Conservation (phyloP, 37 sponge, comb jelly and placozoan species). For the Theonella swinhoei region DNA sequence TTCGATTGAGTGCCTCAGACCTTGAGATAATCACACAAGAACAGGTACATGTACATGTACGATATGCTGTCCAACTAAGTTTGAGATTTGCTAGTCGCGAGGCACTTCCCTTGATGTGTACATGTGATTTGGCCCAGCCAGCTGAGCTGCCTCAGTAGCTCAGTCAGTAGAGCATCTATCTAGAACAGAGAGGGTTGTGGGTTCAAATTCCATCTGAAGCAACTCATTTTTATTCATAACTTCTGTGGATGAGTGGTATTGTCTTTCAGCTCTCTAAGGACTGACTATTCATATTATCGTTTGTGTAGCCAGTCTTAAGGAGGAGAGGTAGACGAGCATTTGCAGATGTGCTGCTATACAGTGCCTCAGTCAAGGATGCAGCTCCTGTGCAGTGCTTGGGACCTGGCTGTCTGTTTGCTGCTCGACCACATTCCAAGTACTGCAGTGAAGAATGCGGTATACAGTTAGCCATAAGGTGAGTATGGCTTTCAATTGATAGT, state of each 20-base stretch:
- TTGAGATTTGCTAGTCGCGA: too few species aligned
- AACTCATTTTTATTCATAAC: too few species aligned
- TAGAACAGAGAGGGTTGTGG: too few species aligned
- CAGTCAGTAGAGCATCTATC: too few species aligned
- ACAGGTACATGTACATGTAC: too few species aligned
- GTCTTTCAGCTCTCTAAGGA: too few species aligned
- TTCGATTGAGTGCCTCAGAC: constrained; percentile 15
- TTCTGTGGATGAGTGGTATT: too few species aligned
- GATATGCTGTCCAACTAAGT: too few species aligned
- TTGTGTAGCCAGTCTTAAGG: neutral
- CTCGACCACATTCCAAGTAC: constrained; percentile 91
- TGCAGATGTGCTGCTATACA: neutral
- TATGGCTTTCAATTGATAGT: constrained; percentile 70
- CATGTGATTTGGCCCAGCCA: too few species aligned
- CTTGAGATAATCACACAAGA: neutral
- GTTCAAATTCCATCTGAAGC: too few species aligned
- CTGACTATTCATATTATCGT: constrained; percentile 1
- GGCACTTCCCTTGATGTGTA: too few species aligned
- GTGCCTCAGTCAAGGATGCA: neutral
- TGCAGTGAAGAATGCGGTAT: constrained; percentile 96
- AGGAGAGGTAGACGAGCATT: neutral
- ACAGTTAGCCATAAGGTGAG: constrained; percentile 74
- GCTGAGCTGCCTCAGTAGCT: too few species aligned
- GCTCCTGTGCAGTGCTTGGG: constrained; percentile 84
- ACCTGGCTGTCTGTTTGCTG: constrained; percentile 79